These are phyloP conservation scores for Sciaenops ocellatus DNA, from an alignment of 2,797 vertebrate genomes.

Conservation along the genomic window DNA sequence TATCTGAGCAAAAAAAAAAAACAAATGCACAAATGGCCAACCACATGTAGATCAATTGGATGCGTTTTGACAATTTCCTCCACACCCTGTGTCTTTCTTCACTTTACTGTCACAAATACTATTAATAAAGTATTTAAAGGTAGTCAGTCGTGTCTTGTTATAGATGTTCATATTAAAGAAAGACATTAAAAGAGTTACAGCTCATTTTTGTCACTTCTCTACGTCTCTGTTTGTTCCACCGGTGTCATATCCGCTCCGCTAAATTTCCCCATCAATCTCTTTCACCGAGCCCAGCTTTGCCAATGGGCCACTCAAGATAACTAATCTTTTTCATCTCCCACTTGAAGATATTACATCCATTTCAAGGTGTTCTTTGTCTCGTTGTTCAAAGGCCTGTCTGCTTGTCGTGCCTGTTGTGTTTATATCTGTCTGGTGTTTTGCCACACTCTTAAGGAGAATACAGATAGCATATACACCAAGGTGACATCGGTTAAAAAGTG, in stretches of 20 bases:
- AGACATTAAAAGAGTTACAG: background rate
- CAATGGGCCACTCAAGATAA: constrained; percentile 70
- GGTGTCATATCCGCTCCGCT: constrained; percentile 40
- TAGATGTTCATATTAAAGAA: background rate
- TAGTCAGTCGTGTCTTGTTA: background rate
- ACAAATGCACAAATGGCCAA: background rate
- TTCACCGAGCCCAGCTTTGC: constrained; percentile 59
- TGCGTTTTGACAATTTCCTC: background rate
- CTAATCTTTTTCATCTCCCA: constrained; percentile 69
- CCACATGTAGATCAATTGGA: background rate
- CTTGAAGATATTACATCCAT: constrained; percentile 69
- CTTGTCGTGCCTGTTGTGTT: constrained; percentile 9
- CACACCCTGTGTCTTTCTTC: background rate
- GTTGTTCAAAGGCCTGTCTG: constrained; percentile 49
- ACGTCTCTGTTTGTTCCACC: constrained; percentile 38
- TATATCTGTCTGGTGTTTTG: constrained; percentile 43
- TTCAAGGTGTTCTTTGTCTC: constrained; percentile 64
- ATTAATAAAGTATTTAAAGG: constrained; percentile 1
- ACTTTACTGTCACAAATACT: background rate
- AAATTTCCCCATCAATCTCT: constrained; percentile 65
- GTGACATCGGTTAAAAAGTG: constrained; percentile 46
- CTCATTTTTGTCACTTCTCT: constrained; percentile 23
- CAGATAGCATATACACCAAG: constrained; percentile 36
- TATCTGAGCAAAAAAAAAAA: background rate
- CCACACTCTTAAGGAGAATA: constrained; percentile 47